A percentile compares a stretch with the other conserved stretches of the same genome.
Conservation (phyloP, 2,113 vertebrate genomes). For the Seriola aureovittata region DNA sequence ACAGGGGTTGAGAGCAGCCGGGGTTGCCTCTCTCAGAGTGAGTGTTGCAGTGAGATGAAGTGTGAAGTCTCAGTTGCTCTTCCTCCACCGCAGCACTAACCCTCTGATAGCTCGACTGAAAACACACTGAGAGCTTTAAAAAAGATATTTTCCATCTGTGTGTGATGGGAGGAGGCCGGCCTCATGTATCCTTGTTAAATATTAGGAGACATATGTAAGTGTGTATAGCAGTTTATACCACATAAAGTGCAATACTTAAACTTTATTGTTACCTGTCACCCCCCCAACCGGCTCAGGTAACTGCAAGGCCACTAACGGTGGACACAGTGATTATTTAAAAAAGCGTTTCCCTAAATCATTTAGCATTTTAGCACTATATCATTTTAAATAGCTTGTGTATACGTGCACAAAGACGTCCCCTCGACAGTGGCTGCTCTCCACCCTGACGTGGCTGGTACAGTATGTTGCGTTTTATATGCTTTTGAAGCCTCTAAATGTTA, state of each 20-base stretch:
- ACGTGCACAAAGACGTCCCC: neutral
- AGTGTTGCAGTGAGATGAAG: neutral
- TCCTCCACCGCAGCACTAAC: slow-evolving; percentile 9
- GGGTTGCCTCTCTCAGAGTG: neutral
- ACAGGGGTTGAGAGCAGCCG: slow-evolving; percentile 66
- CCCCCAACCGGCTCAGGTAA: neutral
- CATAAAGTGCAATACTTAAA: neutral
- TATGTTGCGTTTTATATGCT: slow-evolving; percentile 61
- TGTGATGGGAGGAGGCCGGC: slow-evolving; percentile 4
- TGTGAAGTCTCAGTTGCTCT: slow-evolving; percentile 3
- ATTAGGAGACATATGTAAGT: slow-evolving; percentile 1
- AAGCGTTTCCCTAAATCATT: neutral
- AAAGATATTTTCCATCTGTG: neutral
- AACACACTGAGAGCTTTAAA: slow-evolving; percentile 27
- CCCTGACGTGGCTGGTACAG: slow-evolving; percentile 16
- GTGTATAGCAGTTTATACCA: neutral
- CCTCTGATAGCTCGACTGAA: neutral
- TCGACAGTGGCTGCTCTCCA: slow-evolving; percentile 52
- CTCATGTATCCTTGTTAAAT: slow-evolving; percentile 18
- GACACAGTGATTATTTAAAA: neutral
- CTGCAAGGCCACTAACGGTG: neutral
- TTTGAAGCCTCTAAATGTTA: slow-evolving; percentile 71
- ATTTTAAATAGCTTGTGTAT: neutral
- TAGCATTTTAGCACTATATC: neutral
- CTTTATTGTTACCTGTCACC: neutral